Base-by-base conservation (phyloP, 2,888 invertebrate genomes). In the Syrphus vitripennis region DNA sequence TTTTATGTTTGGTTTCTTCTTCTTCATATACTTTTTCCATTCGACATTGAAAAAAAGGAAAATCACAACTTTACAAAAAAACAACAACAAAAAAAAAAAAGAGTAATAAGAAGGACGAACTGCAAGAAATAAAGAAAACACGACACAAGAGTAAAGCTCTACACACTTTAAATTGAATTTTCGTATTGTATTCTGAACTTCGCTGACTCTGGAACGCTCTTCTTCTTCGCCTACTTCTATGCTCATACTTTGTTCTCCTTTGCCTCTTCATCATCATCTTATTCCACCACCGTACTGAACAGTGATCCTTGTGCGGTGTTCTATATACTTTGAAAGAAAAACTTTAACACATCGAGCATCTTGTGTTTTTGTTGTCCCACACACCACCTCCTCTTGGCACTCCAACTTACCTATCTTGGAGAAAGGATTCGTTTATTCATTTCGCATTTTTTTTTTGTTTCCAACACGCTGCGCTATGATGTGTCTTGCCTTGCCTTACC, bases 31-130 rank as follows among this genome's bases (percentile, higher is more conserved):
- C 21, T 59, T 59, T 59, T 37, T 21, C 12, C 21, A 37, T 74
- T 86, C 86, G 77, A 86, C 86, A 86, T 86, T 82, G 86, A 86
- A 86, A 86, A 75, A 72, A 81, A 45, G 63, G 69, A 74, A 57
- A 57, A 76, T n/a, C n/a, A 37, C 34, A 59, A 59, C 59, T 16
- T 12, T 16, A 57, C 5, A 34, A 24, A 4, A 50, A 50, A 50
- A 57, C 57, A 57, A 12, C 57, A 57, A 14, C 57, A 59, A 55
- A 55, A 29, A 9, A 55, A 53, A 19, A 19, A 53, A 53, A 53
- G 24, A 50, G 50, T 14, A 50, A 76, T 50, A 71, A 72, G 16
- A 19, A 53, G 19, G 14, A 42, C 12, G 50, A 29, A 12, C n/a
- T 21, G 16, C 31, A 31, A n/a, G 1, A 40, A 50, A 34, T 67